Evolutionary conservation across 2,113 vertebrate genomes (phyloP), one percentile per base, ranked within the genome.

Genomic region (Scalopus aquaticus): DNA sequence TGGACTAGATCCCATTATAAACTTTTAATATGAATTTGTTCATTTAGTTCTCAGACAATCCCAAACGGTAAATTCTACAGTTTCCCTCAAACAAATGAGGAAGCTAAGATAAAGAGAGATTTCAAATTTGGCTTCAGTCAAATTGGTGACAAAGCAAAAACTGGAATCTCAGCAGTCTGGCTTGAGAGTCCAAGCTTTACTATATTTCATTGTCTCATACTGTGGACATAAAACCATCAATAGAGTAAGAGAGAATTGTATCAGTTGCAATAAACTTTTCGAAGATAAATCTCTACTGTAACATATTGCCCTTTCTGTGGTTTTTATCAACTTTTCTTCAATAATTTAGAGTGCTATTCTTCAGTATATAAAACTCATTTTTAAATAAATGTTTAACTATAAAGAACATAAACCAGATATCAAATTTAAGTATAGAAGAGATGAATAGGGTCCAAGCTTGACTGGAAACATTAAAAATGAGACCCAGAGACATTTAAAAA

Each of bases 101-200:
- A 96, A 80, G 87, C 46, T 54, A 49, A 95, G 65, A 54, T 26
- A 46, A 35, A 87, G 15, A 86, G 39, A 87, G 15, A 86, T 49
- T 70, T n/a, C 77, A 78, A 77, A 4, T 26, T 65, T 88, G 19
- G 1, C 35, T 28, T 24, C 90, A 90, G 22, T 37, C 11, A 89
- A 80, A 46, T 51, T 9, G 37, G 58, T 65, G 20, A 82, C 56
- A 74, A 88, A 78, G 30, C 30, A 69, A 49, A 94, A 70, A 16
- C 20, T 42, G 28, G 3, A 91, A 46, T 9, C 0, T 12, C 54
- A 8, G 30, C 32, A 79, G 19, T 30, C 11, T 65, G 32, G 2
- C 65, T 74, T 65, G 17, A 62, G 72, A 72, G 11, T 19, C 28
- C 49, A 82, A 79, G 42, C 4, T 62, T 88, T 56, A 37, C 0